Percentiles rank a stretch among this genome's conserved stretches.
These are phyloP conservation scores for Gnathonemus longibarbis DNA, from an alignment of 2,113 vertebrate species.

Conservation along the genomic window DNA sequence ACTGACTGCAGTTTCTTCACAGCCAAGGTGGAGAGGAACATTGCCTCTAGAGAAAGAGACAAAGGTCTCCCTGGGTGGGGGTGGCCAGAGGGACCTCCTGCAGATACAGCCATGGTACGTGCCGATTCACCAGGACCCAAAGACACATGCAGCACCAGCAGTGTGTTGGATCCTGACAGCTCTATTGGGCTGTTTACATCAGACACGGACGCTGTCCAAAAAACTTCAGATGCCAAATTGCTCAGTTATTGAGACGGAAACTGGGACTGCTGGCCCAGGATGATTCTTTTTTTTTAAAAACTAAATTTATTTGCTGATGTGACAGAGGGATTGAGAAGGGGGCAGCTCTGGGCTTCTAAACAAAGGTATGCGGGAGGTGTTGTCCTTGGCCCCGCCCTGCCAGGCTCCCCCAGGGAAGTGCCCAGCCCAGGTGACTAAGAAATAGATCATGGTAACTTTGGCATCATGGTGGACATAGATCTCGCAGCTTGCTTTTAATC, in stretches of 20 bases:
- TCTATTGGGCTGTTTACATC: not conserved
- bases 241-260: not conserved
- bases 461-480: not conserved
- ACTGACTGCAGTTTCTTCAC: not conserved
- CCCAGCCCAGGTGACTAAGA: not conserved
- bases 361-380: not conserved
- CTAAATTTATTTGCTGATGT: not conserved
- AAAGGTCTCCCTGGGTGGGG: not conserved
- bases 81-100: not conserved
- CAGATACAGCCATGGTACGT: not conserved
- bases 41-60: not conserved
- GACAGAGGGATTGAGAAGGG: not conserved
- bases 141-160: not conserved
- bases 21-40: not conserved
- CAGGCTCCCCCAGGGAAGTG: not conserved
- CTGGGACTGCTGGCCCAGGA: not conserved
- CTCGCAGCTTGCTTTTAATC: not conserved
- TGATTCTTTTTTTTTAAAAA: conserved; percentile 11
- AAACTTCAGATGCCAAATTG: not conserved
- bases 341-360: not conserved
- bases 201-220: not conserved
- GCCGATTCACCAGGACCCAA: not conserved
- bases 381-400: not conserved
- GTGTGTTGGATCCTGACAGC: not conserved
- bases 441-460: not conserved